Conservation (phyloP, 2,888 invertebrate genomes). For the Rhingia rostrata region DNA sequence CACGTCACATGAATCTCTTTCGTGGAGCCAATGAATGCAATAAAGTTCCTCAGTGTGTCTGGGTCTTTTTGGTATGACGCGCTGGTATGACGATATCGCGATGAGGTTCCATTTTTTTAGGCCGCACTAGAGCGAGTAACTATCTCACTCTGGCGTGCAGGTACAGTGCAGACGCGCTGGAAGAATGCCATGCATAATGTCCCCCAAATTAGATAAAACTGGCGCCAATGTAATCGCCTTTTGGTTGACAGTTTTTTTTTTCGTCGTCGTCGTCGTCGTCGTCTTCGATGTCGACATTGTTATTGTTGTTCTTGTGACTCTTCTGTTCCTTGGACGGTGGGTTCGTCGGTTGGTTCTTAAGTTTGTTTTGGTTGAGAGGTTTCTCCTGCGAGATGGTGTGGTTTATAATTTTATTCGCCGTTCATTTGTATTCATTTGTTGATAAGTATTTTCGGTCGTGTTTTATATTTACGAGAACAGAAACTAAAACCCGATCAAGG, state of each 20-base stretch:
- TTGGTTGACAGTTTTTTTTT: conserved; percentile 75
- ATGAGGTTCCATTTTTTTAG: conserved; percentile 27
- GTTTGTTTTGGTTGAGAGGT: conserved; percentile 1
- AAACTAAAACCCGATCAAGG: conserved; percentile 8
- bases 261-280: too few relatives aligned
- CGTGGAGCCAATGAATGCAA: conserved; percentile 73
- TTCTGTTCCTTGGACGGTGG: conserved; percentile 20
- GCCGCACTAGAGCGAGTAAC: conserved; percentile 46
- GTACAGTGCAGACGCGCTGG: conserved; percentile 56
- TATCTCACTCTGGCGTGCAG: conserved; percentile 59
- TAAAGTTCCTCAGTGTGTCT: conserved; percentile 71
- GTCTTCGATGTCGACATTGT: too few relatives aligned
- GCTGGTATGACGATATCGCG: conserved; percentile 21
- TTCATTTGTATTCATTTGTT: conserved; percentile 74
- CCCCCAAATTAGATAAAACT: conserved; percentile 83
- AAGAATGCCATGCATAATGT: conserved; percentile 83
- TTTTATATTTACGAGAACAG: conserved; percentile 40
- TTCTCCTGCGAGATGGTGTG: conserved; percentile 32
- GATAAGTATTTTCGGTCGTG: conserved; percentile 61
- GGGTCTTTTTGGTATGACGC: conserved; percentile 35
- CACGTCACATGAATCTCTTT: conserved; percentile 60
- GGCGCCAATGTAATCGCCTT: conserved; percentile 82
- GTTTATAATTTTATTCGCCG: conserved; percentile 64
- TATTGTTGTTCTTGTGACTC: conserved; percentile 25
- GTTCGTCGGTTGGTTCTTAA: conserved; percentile 19